Conservation (phyloP, 2,797 vertebrate species). For the Hydrophis major region DNA sequence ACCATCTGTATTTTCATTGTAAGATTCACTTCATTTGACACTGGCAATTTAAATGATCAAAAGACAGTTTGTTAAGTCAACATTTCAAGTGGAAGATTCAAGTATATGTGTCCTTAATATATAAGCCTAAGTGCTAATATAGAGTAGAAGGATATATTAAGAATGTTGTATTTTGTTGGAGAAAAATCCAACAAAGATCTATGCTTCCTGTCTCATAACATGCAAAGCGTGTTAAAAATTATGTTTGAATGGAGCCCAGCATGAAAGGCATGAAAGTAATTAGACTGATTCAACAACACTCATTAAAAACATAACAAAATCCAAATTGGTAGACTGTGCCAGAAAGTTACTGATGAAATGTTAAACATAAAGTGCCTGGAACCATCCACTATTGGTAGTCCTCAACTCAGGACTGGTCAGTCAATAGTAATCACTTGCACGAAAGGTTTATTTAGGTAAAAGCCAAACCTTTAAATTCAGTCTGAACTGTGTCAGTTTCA, state of each 20-base stretch:
- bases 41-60: slow-evolving; percentile 44
- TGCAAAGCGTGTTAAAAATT: not conserved
- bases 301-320: not conserved
- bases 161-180: not conserved
- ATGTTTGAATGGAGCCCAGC: not conserved
- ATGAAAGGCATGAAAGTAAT: not conserved
- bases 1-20: not conserved
- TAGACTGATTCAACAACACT: not conserved
- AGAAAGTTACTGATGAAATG: not conserved
- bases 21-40: slow-evolving; percentile 31
- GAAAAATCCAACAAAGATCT: not conserved
- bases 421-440: not conserved
- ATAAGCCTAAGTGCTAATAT: not conserved
- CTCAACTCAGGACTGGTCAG: not conserved
- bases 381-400: not conserved
- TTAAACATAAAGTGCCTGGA: not conserved
- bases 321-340: not conserved
- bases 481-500: not conserved
- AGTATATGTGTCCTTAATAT: not conserved
- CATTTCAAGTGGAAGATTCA: slow-evolving; percentile 17
- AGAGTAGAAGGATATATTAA: not conserved
- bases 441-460: not conserved
- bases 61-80: slow-evolving; percentile 25
- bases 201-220: not conserved
- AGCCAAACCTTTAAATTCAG: not conserved